phyloP scores from a whole-genome alignment of 2,113 vertebrate genomes.

The Argyrosomus japonicus region DNA sequence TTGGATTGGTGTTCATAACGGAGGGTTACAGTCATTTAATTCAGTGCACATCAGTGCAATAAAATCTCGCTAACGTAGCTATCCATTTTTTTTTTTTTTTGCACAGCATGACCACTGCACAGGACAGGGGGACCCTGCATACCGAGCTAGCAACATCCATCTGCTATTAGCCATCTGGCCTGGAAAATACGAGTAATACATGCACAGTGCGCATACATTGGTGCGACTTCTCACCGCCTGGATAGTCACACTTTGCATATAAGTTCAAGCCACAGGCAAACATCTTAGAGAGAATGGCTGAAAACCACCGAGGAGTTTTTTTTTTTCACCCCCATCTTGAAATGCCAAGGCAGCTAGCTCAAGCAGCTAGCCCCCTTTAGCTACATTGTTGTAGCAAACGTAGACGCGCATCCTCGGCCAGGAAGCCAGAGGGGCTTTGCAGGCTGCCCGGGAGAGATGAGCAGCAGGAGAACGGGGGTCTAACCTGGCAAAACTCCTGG shows the following conservation, averaged over 20 bases:
- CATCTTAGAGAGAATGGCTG: background rate
- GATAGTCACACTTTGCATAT: slow-evolving; percentile 44
- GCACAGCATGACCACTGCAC: slow-evolving; percentile 82
- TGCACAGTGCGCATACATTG: slow-evolving; percentile 39
- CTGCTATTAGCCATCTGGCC: slow-evolving; percentile 76
- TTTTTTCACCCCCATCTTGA: slow-evolving; percentile 55
- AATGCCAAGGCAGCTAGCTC: slow-evolving; percentile 63
- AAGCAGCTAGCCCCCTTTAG: slow-evolving; percentile 72
- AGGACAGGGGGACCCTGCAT: slow-evolving; percentile 80
- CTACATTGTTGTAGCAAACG: slow-evolving; percentile 84
- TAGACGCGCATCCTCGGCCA: slow-evolving; percentile 83
- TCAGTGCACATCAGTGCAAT: slow-evolving; percentile 59
- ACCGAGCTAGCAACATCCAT: slow-evolving; percentile 82
- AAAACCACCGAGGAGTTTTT: slow-evolving; percentile 42
- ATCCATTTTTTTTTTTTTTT: slow-evolving; percentile 60
- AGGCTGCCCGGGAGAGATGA: slow-evolving; percentile 76
- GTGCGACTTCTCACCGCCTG: background rate
- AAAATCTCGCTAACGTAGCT: slow-evolving; percentile 73
- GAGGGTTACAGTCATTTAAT: background rate
- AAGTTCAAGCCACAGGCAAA: slow-evolving; percentile 17
- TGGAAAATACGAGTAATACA: slow-evolving; percentile 75
- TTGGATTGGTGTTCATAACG: background rate
- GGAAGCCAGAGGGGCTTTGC: slow-evolving; percentile 79
- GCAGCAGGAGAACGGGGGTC: slow-evolving; percentile 66
- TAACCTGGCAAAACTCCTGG: slow-evolving; percentile 96